A percentile compares a stretch with the other conserved stretches of the same genome.
Conservation (phyloP, 2,797 vertebrate species). For the Chrysocyon brachyurus region DNA sequence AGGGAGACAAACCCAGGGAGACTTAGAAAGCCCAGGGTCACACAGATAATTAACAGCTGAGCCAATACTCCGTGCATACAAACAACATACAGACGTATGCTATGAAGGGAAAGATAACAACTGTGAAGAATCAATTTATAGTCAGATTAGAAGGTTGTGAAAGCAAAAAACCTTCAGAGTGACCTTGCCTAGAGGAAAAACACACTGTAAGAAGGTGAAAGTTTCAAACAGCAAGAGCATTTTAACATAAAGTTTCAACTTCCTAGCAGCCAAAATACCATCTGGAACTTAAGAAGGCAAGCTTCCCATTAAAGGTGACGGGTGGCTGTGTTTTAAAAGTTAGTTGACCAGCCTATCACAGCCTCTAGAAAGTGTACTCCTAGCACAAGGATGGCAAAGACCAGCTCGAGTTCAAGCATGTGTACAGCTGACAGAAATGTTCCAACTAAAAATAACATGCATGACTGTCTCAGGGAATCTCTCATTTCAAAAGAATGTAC, state of each 20-base stretch:
- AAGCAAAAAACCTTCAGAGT: constrained; percentile 58
- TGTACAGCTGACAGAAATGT: constrained; percentile 73
- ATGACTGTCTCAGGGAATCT: constrained; percentile 53
- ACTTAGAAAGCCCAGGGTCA: constrained; percentile 50
- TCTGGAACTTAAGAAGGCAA: constrained; percentile 66
- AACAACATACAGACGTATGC: not conserved
- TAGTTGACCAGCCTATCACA: not conserved
- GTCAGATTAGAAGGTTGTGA: constrained; percentile 63
- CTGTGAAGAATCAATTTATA: constrained; percentile 65
- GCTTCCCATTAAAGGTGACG: constrained; percentile 68
- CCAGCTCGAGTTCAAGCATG: constrained; percentile 63
- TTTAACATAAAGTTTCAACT: constrained; percentile 69
- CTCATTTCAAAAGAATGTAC: constrained; percentile 58
- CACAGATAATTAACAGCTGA: not conserved
- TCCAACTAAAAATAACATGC: constrained; percentile 64
- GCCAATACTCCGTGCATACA: not conserved
- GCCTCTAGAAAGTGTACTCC: constrained; percentile 32
- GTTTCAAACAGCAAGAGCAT: constrained; percentile 51
- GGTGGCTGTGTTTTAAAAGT: constrained; percentile 65
- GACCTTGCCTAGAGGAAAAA: constrained; percentile 71
- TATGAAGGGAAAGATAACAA: constrained; percentile 51
- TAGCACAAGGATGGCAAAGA: constrained; percentile 55
- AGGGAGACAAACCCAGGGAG: constrained; percentile 30
- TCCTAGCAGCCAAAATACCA: constrained; percentile 62
- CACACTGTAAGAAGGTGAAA: constrained; percentile 47